Base-by-base conservation (phyloP, 2,888 invertebrate genomes). In the Lymantria monacha region DNA sequence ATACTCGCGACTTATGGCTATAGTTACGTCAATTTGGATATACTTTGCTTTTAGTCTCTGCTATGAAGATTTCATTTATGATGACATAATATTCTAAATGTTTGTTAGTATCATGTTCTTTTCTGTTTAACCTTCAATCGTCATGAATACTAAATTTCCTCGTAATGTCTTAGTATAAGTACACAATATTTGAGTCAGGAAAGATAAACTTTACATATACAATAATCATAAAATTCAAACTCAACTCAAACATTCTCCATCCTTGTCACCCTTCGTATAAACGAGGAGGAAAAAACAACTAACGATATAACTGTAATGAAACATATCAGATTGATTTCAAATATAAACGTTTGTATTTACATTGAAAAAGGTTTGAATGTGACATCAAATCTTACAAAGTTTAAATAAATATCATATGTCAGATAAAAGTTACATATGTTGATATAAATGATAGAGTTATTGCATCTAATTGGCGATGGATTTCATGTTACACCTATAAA, bases 361-460 rank as follows among this genome's bases (percentile, higher is more conserved):
- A 61, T 62, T 48, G 46, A 47, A 54, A 49, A 70, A 53, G 50
- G 55, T 62, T 58, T 60, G 57, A 46, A 62, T 53, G 49, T 52
- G 38, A 38, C 15, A 30, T 36, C 52, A 59, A 54, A 59, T 59
- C 52, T 5, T 22, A n/a, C n/a, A 22, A 22, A 2, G 52, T 52
- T 60, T 53, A 46, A 55, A 65, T 54, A 58, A 64, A 51, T 70
- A 70, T 65, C 61, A 36, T 46, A 47, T 70, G 48, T 52, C 71
- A 48, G 51, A 66, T 62, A 57, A 57, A 53, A 55, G 55, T 54
- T 61, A 53, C 53, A 63, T 3, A 54, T 51, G 57, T 53, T 55
- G 69, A 61, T 69, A 65, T 62, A 61, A 66, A 65, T 69, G 75
- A 83, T 83, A 79, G 72, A 81, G 74, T 71, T 74, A 73, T 80